Percentiles rank a stretch among this genome's conserved stretches.
Evolutionary conservation across 2,888 invertebrate species (phyloP).

Genomic region (Acronicta aceris): DNA sequence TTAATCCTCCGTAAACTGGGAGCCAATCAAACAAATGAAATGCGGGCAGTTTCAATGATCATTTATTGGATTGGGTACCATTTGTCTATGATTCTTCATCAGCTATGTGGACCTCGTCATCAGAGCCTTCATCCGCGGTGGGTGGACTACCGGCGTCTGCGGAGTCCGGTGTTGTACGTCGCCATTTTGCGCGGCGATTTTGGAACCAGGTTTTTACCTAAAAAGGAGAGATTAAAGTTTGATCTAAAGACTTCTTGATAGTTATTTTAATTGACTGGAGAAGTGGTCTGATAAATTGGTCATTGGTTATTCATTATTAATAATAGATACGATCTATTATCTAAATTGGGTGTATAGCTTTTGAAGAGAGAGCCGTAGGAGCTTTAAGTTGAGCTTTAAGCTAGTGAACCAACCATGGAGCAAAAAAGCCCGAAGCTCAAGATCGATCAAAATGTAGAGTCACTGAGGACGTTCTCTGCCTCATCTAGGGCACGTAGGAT

Average conservation of each 20-base stretch:
- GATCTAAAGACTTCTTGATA: background rate
- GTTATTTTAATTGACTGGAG: too few relatives aligned
- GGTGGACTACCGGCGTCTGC: slow-evolving; percentile 83
- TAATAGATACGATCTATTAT: too few relatives aligned
- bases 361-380: too few relatives aligned
- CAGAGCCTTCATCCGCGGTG: slow-evolving; percentile 78
- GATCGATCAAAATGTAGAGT: too few relatives aligned
- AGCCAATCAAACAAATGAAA: slow-evolving; percentile 10
- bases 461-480: too few relatives aligned
- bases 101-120: slow-evolving; percentile 76
- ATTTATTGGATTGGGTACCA: slow-evolving; percentile 22
- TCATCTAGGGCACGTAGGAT: too few relatives aligned
- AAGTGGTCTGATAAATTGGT: too few relatives aligned
- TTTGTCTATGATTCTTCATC: slow-evolving; percentile 63
- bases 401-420: too few relatives aligned
- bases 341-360: too few relatives aligned
- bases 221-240: slow-evolving; percentile 10
- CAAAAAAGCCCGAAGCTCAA: too few relatives aligned
- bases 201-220: slow-evolving; percentile 95
- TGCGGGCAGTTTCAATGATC: slow-evolving; percentile 14
- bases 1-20: background rate
- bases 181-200: slow-evolving; percentile 94
- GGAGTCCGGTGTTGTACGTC: slow-evolving; percentile 86
- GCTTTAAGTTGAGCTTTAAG: too few relatives aligned
- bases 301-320: too few relatives aligned